Base-by-base conservation (phyloP, 2,797 vertebrate species). In the Periophthalmus magnuspinnatus region DNA sequence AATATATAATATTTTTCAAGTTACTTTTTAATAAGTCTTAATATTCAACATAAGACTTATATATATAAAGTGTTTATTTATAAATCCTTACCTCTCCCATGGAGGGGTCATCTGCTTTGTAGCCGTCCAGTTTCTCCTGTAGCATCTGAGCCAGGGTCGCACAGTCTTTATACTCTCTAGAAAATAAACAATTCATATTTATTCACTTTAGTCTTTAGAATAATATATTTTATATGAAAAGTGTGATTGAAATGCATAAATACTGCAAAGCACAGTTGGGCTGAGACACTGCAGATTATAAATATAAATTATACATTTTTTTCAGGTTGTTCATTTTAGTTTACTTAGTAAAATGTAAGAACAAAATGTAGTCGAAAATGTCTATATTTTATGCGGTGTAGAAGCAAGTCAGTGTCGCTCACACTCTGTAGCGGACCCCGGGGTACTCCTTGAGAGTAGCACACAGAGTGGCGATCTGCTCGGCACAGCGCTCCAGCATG, bases 361-460 rank as follows among this genome's bases (percentile, higher is more conserved):
- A 14, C 14, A 14, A 45, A 45, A 3, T 14, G 41, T 45, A 45
- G n/a, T 3, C 14, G 45, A 3, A 45, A 45, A 5, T 45, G 13
- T 45, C 41, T 10, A 13, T 45, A 16, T 45, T 14, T 45, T 3
- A 3, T 41, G 1, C 3, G 38, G 38, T 2, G 2, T 0, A 41
- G 38, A 41, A 41, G 38, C 10, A n/a, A n/a, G n/a, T 28, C 28
- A 8, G 28, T 3, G 13, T 19, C 32, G 67, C 96, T 94, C 75
- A 99, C 97, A 92, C 96, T 84, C 97, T 81, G 88, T 99, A 99
- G 84, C 97, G 94, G 79, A 99, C 93, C 0, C 97, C 97, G 0
- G 97, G 97, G 81, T 98, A 99, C 83, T 99, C 97, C 91, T 99
- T 98, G 81, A 99, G 93, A 0, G 97, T 98, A 85, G 94, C 94